Conservation (phyloP, 2,888 invertebrate genomes). For the Eretmocerus hayati region DNA sequence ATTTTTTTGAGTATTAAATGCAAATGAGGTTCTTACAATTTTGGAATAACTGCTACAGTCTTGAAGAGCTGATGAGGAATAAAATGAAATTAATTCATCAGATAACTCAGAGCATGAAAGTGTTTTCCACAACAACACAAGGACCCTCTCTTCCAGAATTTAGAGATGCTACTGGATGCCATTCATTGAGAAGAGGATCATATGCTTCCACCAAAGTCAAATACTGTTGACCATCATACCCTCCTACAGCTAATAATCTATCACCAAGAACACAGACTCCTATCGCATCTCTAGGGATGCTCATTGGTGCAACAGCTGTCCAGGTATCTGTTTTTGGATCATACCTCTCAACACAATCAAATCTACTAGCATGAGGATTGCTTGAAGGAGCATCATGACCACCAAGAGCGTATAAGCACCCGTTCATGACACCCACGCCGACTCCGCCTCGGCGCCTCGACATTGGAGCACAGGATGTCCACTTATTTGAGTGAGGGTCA, state of each 20-base stretch:
- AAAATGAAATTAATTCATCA: too few relatives aligned
- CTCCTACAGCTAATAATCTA: conserved; percentile 75
- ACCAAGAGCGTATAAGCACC: conserved; percentile 84
- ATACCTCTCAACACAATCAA: conserved; percentile 82
- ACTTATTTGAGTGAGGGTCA: conserved; percentile 67
- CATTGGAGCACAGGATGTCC: conserved; percentile 85
- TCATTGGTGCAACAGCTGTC: conserved; percentile 77
- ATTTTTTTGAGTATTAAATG: too few relatives aligned
- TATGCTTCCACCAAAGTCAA: conserved; percentile 83
- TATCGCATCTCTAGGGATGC: conserved; percentile 79
- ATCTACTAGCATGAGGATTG: conserved; percentile 72
- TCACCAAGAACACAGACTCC: conserved; percentile 83
- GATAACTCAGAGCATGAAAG: too few relatives aligned
- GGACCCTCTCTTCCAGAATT: conserved; percentile 83
- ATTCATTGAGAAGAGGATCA: conserved; percentile 74
- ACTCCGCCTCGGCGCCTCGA: conserved; percentile 79
- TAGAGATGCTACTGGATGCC: conserved; percentile 67
- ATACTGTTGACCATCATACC: conserved; percentile 86
- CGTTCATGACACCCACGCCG: conserved; percentile 81
- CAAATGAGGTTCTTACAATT: too few relatives aligned
- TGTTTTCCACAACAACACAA: conserved; percentile 60
- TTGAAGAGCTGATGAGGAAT: too few relatives aligned
- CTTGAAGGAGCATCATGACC: conserved; percentile 91
- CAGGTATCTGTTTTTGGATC: conserved; percentile 73
- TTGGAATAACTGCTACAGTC: too few relatives aligned